Conservation (phyloP, 1,140 invertebrate genomes). For the Musca domestica region DNA sequence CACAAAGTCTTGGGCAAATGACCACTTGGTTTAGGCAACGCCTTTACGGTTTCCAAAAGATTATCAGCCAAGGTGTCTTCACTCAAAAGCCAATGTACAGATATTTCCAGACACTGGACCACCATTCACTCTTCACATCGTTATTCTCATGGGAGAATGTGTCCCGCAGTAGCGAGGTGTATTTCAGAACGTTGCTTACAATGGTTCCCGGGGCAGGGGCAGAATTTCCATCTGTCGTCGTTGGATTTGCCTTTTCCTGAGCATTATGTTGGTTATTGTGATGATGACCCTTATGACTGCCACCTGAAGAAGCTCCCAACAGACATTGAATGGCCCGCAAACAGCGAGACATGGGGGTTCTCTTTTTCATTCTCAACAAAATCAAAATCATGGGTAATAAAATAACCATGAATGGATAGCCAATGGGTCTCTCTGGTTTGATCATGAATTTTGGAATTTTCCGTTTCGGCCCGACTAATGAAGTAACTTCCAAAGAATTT, state of each 20-base stretch:
- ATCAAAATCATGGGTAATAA: slow-evolving; percentile 69
- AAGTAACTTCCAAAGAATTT: slow-evolving; percentile 60
- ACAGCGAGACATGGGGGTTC: slow-evolving; percentile 54
- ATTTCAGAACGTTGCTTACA: slow-evolving; percentile 62
- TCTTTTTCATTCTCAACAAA: slow-evolving; percentile 38
- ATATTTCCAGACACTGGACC: slow-evolving; percentile 77
- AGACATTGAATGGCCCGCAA: slow-evolving; percentile 64
- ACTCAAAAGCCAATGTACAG: slow-evolving; percentile 80
- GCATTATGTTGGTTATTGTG: no score
- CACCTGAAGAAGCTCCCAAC: slow-evolving; percentile 56
- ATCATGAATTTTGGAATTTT: slow-evolving; percentile 58
- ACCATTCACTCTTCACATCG: slow-evolving; percentile 72
- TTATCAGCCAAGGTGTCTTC: slow-evolving; percentile 72
- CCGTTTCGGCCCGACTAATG: slow-evolving; percentile 61
- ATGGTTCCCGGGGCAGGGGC: slow-evolving; percentile 55
- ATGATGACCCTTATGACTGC: slow-evolving; percentile 35
- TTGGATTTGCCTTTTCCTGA: slow-evolving; percentile 22
- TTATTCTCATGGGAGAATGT: slow-evolving; percentile 37
- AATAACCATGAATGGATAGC: slow-evolving; percentile 76
- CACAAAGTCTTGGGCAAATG: slow-evolving; percentile 75
- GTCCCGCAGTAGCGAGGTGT: slow-evolving; percentile 62
- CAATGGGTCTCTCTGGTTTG: slow-evolving; percentile 71
- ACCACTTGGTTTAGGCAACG: slow-evolving; percentile 68
- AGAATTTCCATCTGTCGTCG: slow-evolving; percentile 26
- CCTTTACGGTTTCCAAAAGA: slow-evolving; percentile 65